phyloP scores from a whole-genome alignment of 2,888 invertebrate species.

The Phlogophora meticulosa region DNA sequence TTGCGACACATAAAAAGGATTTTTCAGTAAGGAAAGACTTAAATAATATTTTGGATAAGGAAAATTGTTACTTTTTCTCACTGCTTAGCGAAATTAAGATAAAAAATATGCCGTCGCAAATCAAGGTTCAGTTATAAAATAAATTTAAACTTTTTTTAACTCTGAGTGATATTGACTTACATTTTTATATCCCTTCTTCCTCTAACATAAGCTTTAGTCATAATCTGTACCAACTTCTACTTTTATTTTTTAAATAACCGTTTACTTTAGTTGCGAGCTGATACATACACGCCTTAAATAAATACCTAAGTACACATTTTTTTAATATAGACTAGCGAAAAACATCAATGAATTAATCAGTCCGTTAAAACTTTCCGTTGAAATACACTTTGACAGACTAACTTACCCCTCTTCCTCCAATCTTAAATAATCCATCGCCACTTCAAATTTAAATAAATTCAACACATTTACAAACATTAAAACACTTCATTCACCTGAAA shows the following conservation, averaged over 20 bases:
- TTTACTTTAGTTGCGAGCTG: no score
- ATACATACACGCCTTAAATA: no score
- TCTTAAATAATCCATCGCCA: constrained; percentile 41
- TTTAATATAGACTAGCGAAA: no score
- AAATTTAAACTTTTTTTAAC: no score
- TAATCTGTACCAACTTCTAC: no score
- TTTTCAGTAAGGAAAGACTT: neutral
- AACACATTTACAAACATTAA: constrained; percentile 43
- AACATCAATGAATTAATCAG: neutral
- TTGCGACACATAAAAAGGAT: constrained; percentile 22
- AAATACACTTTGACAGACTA: neutral
- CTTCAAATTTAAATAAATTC: constrained; percentile 40
- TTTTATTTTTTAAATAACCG: no score
- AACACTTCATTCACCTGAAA: neutral
- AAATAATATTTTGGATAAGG: neutral
- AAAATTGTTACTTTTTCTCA: neutral
- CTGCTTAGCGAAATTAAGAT: neutral
- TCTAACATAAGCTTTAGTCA: no score
- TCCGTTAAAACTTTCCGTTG: neutral
- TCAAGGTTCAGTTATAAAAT: neutral
- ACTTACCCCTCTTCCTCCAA: constrained; percentile 38
- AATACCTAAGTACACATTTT: no score
- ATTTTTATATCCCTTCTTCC: no score
- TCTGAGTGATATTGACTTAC: no score
- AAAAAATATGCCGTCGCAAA: neutral